Percentiles rank a stretch among this genome's conserved stretches.
Evolutionary conservation across 2,797 vertebrate species (phyloP).

Genomic region (Pipistrellus kuhlii): DNA sequence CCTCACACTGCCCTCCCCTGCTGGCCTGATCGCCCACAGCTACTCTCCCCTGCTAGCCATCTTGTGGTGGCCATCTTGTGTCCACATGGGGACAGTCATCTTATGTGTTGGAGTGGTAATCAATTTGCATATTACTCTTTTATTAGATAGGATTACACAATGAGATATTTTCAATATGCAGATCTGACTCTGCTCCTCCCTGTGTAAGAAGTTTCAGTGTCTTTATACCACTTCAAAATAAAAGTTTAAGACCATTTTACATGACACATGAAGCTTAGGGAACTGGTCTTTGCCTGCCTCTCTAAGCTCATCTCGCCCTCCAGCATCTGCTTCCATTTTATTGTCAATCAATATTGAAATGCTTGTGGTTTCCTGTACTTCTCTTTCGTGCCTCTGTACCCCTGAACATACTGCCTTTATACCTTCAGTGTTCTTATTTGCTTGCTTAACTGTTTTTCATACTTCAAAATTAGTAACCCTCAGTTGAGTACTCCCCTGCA

Average conservation of each 20-base stretch:
- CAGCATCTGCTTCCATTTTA: neutral
- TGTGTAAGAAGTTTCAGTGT: neutral
- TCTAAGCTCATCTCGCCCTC: neutral
- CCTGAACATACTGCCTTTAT: neutral
- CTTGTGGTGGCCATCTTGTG: too few relatives aligned
- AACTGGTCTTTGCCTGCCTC: neutral
- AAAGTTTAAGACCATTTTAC: slow-evolving; percentile 7
- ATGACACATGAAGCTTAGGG: neutral
- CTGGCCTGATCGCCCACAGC: too few relatives aligned
- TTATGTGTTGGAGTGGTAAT: too few relatives aligned
- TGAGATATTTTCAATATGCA: neutral
- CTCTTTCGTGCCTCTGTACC: neutral
- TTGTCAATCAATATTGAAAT: neutral
- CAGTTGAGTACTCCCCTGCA: neutral
- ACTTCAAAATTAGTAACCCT: slow-evolving; percentile 9
- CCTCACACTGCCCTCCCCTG: too few relatives aligned
- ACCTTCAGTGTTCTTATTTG: neutral
- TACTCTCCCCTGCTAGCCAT: too few relatives aligned
- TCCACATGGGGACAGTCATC: too few relatives aligned
- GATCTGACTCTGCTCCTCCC: neutral
- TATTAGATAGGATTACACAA: neutral
- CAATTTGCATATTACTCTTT: too few relatives aligned
- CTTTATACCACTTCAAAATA: slow-evolving; percentile 30
- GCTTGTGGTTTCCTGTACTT: neutral
- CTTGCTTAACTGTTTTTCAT: slow-evolving; percentile 48